Evolutionary conservation across 1,140 invertebrate species (phyloP).

Genomic region (Trichonephila clavata): DNA sequence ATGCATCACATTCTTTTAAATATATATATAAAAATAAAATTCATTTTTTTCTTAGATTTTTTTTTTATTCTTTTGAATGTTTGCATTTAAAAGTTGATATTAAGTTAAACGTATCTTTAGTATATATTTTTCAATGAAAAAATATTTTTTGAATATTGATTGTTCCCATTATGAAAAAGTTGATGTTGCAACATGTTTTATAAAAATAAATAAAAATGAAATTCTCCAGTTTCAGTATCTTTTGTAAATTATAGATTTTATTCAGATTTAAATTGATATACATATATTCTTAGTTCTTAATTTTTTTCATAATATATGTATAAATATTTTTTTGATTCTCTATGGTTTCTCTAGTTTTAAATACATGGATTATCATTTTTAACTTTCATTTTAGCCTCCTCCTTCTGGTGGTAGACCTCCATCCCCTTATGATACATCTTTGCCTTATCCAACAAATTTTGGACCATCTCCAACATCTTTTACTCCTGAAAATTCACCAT

Average conservation of each 20-base stretch:
- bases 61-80: no score
- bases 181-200: no score
- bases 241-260: not conserved
- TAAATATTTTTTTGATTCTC: no score
- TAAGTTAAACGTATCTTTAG: no score
- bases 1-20: no score
- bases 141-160: no score
- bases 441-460: conserved; percentile 70
- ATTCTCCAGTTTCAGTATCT: not conserved
- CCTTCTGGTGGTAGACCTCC: conserved; percentile 42
- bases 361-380: not conserved
- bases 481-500: conserved; percentile 2
- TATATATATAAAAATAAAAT: no score
- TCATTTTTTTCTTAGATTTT: no score
- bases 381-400: conserved; percentile 21
- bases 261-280: not conserved
- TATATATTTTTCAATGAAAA: no score
- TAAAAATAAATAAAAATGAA: no score
- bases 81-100: no score
- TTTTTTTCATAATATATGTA: not conserved
- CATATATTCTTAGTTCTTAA: not conserved
- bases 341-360: not conserved
- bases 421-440: conserved; percentile 52
- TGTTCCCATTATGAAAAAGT: no score
- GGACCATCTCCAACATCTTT: conserved; percentile 51